Conservation (phyloP, 2,113 vertebrate genomes). For the Litocranius walleri region DNA sequence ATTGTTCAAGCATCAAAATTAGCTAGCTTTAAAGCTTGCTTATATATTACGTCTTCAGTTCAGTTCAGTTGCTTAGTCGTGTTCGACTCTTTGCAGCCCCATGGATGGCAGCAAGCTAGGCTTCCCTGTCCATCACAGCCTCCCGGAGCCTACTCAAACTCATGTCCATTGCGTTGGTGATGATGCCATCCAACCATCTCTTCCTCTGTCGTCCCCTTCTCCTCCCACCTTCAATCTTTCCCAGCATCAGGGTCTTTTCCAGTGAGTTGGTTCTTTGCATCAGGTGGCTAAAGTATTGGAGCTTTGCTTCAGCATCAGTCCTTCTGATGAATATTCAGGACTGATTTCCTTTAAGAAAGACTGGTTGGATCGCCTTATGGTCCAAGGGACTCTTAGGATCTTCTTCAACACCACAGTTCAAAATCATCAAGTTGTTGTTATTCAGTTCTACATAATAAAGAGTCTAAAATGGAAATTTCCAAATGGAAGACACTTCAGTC, state of each 20-base stretch:
- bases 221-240: not conserved
- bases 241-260: not conserved
- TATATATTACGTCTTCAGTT: not conserved
- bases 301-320: not conserved
- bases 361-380: not conserved
- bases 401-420: not conserved
- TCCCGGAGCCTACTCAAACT: not conserved
- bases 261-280: not conserved
- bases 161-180: not conserved
- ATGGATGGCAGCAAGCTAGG: not conserved
- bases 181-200: not conserved
- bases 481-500: not conserved
- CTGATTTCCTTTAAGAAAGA: not conserved
- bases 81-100: not conserved
- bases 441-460: not conserved
- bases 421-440: not conserved
- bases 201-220: not conserved
- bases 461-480: slow-evolving; percentile 2
- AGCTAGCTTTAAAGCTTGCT: not conserved
- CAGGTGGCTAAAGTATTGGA: not conserved
- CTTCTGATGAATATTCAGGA: not conserved
- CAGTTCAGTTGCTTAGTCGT: not conserved
- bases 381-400: not conserved
- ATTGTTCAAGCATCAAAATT: not conserved
- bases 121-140: not conserved